These are phyloP conservation scores for Xyliphius kryptos DNA, from an alignment of 2,113 vertebrate genomes.

Conservation along the genomic window DNA sequence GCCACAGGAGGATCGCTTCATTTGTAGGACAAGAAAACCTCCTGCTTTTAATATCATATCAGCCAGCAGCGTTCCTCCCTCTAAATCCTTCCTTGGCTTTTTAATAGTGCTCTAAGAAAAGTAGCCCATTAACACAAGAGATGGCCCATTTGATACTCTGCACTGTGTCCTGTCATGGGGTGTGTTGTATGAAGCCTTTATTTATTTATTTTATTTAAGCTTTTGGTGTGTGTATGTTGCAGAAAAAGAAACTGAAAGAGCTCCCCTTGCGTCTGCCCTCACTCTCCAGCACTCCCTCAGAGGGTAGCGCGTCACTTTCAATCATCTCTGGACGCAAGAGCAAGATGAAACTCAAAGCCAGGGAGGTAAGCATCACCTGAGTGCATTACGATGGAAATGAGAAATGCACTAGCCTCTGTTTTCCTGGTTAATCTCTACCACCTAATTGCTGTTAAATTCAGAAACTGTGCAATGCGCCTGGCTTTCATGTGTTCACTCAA, in stretches of 20 bases:
- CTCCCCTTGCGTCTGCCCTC: slow-evolving; percentile 64
- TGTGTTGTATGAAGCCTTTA: slow-evolving; percentile 21
- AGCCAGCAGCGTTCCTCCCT: slow-evolving; percentile 24
- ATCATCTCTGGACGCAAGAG: slow-evolving; percentile 71
- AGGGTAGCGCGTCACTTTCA: slow-evolving; percentile 59
- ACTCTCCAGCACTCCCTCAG: slow-evolving; percentile 64
- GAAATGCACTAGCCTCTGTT: too few species aligned
- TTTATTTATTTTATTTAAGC: slow-evolving; percentile 1
- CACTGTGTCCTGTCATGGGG: slow-evolving; percentile 8
- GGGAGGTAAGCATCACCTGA: slow-evolving; percentile 65
- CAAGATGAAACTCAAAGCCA: slow-evolving; percentile 74
- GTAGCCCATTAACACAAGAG: slow-evolving; percentile 28
- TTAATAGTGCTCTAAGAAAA: slow-evolving; percentile 21
- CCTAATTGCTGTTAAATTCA: too few species aligned
- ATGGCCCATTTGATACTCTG: slow-evolving; percentile 17
- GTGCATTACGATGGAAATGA: too few species aligned
- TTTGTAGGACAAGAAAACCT: slow-evolving; percentile 53
- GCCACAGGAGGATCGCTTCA: slow-evolving; percentile 51
- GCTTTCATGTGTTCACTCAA: too few species aligned
- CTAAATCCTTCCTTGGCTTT: slow-evolving; percentile 27
- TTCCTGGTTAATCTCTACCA: too few species aligned
- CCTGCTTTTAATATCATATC: slow-evolving; percentile 53
- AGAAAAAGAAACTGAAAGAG: slow-evolving; percentile 89
- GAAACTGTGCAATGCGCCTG: too few species aligned
- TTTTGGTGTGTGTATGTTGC: slow-evolving; percentile 38